Conservation (phyloP, 1,140 invertebrate species). For the Orussus abietinus region DNA sequence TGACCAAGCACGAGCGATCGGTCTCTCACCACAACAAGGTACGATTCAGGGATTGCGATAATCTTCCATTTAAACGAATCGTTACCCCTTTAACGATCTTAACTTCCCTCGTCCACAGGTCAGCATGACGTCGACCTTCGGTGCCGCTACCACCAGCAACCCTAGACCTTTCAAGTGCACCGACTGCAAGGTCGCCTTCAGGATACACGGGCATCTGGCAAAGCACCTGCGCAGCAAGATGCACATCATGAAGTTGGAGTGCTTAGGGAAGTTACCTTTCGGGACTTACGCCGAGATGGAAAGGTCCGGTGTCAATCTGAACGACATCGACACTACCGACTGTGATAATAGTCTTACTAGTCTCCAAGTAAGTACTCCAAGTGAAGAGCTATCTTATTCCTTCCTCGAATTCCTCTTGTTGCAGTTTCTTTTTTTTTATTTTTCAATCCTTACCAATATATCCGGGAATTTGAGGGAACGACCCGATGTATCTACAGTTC, state of each 20-base stretch:
- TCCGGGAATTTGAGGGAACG: neutral
- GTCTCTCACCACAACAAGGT: constrained; percentile 89
- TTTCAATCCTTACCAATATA: no score
- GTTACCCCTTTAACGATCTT: constrained; percentile 1
- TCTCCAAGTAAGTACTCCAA: constrained; percentile 65
- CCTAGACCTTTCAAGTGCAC: constrained; percentile 91
- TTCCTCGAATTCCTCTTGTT: no score
- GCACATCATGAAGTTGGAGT: constrained; percentile 94
- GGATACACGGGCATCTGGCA: constrained; percentile 92
- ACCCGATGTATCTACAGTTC: no score
- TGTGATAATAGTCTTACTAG: constrained; percentile 89
- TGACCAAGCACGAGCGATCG: constrained; percentile 88
- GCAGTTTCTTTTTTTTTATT: no score
- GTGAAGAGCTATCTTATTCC: no score
- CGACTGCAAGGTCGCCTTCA: constrained; percentile 93
- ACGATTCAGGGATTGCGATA: no score
- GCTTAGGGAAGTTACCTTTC: constrained; percentile 87
- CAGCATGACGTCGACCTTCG: constrained; percentile 82
- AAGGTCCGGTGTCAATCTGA: constrained; percentile 81
- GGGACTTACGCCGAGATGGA: constrained; percentile 96
- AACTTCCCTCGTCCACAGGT: constrained; percentile 40
- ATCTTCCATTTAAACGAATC: no score
- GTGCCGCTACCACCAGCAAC: constrained; percentile 79
- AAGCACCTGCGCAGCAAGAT: constrained; percentile 96
- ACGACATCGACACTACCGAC: constrained; percentile 90